Percentiles rank a stretch among this genome's conserved stretches.
These are phyloP conservation scores for Eulacestoma nigropectus DNA, from an alignment of 2,113 vertebrate genomes.

Conservation along the genomic window DNA sequence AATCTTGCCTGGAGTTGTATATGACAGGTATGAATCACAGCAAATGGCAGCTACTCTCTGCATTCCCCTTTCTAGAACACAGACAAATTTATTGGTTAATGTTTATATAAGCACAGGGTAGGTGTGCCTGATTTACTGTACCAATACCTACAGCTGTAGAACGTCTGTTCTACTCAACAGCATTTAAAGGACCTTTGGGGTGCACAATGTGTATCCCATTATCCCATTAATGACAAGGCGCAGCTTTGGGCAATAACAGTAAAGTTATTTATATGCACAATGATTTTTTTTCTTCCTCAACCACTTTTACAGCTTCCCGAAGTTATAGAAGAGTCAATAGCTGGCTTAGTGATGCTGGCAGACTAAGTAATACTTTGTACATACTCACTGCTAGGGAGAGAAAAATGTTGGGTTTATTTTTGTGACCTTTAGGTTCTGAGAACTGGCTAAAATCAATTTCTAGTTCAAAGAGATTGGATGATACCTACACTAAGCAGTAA, in stretches of 20 bases:
- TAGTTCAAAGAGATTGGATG: conserved; percentile 39
- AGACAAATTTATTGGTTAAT: neutral
- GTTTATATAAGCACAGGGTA: neutral
- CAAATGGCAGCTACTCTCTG: neutral
- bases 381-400: neutral
- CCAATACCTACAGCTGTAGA: neutral
- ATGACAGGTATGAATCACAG: neutral
- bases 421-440: conserved; percentile 61
- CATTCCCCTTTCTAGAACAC: neutral
- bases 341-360: conserved; percentile 35
- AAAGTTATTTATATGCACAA: conserved; percentile 58
- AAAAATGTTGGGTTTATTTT: conserved; percentile 41
- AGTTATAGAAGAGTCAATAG: conserved; percentile 26
- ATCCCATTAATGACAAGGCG: conserved; percentile 32
- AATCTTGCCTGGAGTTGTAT: neutral
- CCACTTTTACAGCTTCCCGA: conserved; percentile 48
- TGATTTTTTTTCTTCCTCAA: conserved; percentile 35
- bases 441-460: conserved; percentile 66
- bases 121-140: neutral
- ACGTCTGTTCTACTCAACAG: conserved; percentile 38
- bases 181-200: conserved; percentile 46
- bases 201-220: conserved; percentile 25
- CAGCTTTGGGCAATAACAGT: conserved; percentile 6
- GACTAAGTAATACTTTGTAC: conserved; percentile 19
- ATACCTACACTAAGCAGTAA: conserved; percentile 24